A percentile compares a stretch with the other conserved stretches of the same genome.
Evolutionary conservation across 2,113 vertebrate genomes (phyloP).

Genomic region (Geococcyx californianus): DNA sequence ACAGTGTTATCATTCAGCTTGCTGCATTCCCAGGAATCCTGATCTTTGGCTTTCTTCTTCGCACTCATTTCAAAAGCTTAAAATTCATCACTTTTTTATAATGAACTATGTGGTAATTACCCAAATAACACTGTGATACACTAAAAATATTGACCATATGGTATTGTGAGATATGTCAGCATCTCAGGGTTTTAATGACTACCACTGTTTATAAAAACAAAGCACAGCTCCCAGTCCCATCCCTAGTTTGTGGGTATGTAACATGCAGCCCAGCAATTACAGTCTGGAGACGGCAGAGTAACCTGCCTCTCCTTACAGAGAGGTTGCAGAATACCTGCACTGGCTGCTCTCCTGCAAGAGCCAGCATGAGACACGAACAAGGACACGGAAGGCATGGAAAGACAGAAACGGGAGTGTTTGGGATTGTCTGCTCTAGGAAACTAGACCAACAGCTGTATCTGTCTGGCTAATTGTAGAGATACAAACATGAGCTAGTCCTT

Average conservation of each 20-base stretch:
- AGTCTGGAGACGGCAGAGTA: background rate
- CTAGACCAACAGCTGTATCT: background rate
- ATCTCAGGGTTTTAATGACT: background rate
- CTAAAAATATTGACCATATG: background rate
- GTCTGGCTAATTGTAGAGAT: background rate
- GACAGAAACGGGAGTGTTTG: background rate
- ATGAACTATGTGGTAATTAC: slow-evolving; percentile 3
- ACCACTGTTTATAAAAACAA: background rate
- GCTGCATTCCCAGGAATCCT: slow-evolving; percentile 5
- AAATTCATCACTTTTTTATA: background rate
- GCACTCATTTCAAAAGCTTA: slow-evolving; percentile 1
- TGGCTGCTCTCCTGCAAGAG: background rate
- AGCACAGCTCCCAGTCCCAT: background rate
- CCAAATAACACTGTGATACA: background rate
- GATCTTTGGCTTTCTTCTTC: slow-evolving; percentile 8
- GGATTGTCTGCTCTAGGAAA: background rate
- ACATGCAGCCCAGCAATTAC: fast-evolving
- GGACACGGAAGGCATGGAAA: background rate
- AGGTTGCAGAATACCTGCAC: background rate
- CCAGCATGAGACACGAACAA: fast-evolving
- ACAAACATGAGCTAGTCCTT: background rate
- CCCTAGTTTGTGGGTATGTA: too few relatives aligned
- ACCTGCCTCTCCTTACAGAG: background rate
- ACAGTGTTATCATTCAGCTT: background rate
- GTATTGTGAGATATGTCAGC: background rate